These are phyloP conservation scores for Pygocentrus nattereri DNA, from an alignment of 2,797 vertebrate species.

Conservation along the genomic window DNA sequence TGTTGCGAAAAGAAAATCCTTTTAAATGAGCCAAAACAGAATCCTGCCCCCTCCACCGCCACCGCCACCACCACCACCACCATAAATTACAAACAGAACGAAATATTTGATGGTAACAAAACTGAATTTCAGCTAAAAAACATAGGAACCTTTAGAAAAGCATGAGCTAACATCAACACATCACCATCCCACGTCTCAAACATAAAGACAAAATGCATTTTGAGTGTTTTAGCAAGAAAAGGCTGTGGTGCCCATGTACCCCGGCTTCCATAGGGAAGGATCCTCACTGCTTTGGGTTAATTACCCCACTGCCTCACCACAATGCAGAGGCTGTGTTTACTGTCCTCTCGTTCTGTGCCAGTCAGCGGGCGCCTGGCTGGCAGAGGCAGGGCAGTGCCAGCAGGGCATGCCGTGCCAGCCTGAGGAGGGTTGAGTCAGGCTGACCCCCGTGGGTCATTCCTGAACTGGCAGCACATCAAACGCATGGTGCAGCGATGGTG, in stretches of 20 bases:
- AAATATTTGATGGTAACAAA: background rate
- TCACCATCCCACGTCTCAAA: background rate
- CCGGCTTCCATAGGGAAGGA: conserved; percentile 11
- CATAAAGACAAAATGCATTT: background rate
- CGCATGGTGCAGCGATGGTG: conserved; percentile 42
- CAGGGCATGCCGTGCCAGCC: conserved; percentile 55
- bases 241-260: background rate
- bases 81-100: conserved; percentile 14
- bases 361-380: conserved; percentile 33
- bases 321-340: conserved; percentile 41
- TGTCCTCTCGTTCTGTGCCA: conserved; percentile 40
- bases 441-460: conserved; percentile 71
- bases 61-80: background rate
- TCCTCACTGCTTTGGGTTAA: conserved; percentile 48
- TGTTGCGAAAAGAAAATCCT: conserved; percentile 20
- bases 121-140: background rate
- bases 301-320: conserved; percentile 44
- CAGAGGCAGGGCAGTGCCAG: conserved; percentile 61
- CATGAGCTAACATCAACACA: background rate
- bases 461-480: conserved; percentile 79
- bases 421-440: conserved; percentile 68
- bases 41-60: conserved; percentile 13
- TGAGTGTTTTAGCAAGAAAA: background rate
- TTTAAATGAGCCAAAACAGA: conserved; percentile 39
- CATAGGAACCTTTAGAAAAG: background rate